Evolutionary conservation across 2,797 vertebrate species (phyloP), one percentile per base, ranked within the genome.

Genomic region (Huso huso): DNA sequence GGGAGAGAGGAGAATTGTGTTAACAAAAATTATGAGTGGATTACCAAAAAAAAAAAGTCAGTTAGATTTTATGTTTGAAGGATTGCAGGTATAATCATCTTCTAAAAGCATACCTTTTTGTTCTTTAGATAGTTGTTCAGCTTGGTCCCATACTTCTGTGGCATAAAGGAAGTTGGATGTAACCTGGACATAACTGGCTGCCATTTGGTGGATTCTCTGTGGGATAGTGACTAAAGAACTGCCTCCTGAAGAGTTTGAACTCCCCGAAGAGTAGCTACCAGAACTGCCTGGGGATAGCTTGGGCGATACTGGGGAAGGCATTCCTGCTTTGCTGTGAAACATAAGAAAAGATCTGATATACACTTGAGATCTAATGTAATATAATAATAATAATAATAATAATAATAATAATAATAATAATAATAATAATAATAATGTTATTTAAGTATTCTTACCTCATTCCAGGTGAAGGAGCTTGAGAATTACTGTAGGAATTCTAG

Each of bases 121-220:
- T 63, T 98, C 97, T 86, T 92, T 95, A 61, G 93, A 90, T 65
- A 97, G 90, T 76, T 98, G 97, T 73, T 99, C 97, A 0, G 97
- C 94, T 90, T 99, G 97, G 86, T 99, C 97, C 97, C 97, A 99
- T 75, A 99, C 95, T 86, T 99, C 97, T 0, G 92, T 96, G 87
- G 96, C 96, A 12, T 90, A 96, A 68, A 99, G 90, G 84, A 99
- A 98, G 88, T 98, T 97, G 77, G 96, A 96, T 8, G 97, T 99
- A 80, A 99, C 96, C 78, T 99, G 97, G 77, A 98, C 97, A 2
- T 99, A 99, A 86, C 94, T 98, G 87, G 97, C 95, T 64, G 97
- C 96, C 97, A 99, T 98, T 89, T 98, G 96, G 82, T 99, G 97
- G 83, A 99, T 98, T 75, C 92, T 91, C 84, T 99, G 97, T 69